Evolutionary conservation across 2,113 vertebrate genomes (phyloP), one percentile per base, ranked within the genome.

Genomic region (Lepisosteus oculatus): DNA sequence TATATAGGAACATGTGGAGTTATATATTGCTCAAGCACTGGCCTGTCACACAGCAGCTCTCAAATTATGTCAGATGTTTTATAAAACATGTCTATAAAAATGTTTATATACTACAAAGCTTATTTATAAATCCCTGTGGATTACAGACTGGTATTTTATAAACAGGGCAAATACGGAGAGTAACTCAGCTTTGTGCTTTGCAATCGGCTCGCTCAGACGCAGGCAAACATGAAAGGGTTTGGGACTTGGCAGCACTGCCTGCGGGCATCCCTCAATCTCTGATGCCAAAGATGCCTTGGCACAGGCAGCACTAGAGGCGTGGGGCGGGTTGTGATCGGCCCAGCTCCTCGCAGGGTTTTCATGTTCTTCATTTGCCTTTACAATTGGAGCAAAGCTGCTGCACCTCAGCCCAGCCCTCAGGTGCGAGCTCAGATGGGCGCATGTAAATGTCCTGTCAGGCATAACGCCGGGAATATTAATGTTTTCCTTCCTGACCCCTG

Each of bases 291-390:
- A 87, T 76, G 80, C 90, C 90, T 94, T 94, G 93, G 90, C 78
- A 86, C 91, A 89, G 89, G 89, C 91, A 85, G 76, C 85, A 76
- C 87, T 86, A 78, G 86, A 88, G 78, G 88, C 83, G 82, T 78
- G 91, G 88, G 83, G 90, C 82, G 87, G 90, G 83, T 85, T 75
- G 86, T 90, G 88, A 89, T 90, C 88, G 88, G 87, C 85, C 86
- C 87, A 76, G 80, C 87, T 92, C 87, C 85, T 86, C 85, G 84
- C 84, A 77, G 89, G 91, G 90, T 92, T 87, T 92, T 92, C 87
- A 89, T 93, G 90, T 90, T 93, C 88, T 90, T 91, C 86, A 88
- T 93, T 93, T 93, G 93, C 92, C 90, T 92, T 88, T 89, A 88
- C 86, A 90, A 87, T 92, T 66, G 85, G 83, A 89, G 79, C 89